phyloP scores from a whole-genome alignment of 2,113 vertebrate genomes.

The Gnathonemus echidnorhynchus region DNA sequence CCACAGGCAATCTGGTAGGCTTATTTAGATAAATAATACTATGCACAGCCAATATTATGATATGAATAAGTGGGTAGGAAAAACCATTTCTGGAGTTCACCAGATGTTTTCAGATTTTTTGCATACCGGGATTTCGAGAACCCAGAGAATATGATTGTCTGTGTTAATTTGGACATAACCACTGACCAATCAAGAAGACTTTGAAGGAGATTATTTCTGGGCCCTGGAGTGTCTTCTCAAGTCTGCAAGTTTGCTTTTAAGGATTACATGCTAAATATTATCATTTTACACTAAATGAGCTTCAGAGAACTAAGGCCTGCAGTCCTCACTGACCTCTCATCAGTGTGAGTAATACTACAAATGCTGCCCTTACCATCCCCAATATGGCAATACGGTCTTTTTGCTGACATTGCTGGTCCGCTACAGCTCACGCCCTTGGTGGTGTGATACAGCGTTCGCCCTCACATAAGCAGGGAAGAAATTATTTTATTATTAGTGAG shows the following conservation, averaged over 20 bases:
- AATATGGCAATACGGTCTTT: not conserved
- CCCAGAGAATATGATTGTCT: not conserved
- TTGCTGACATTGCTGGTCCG: not conserved
- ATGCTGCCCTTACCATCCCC: not conserved
- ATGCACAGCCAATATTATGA: not conserved
- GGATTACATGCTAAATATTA: not conserved
- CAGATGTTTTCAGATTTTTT: not conserved
- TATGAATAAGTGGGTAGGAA: not conserved
- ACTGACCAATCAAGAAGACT: not conserved
- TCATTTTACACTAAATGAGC: not conserved
- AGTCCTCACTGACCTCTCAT: not conserved
- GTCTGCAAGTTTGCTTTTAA: not conserved
- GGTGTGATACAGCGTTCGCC: not conserved
- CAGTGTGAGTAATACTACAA: not conserved
- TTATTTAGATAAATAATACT: not conserved
- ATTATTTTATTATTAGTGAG: not conserved
- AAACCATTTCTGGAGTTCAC: not conserved
- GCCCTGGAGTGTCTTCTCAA: not conserved
- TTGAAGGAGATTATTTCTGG: not conserved
- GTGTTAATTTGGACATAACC: not conserved
- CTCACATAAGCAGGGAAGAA: not conserved
- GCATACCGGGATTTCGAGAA: not conserved
- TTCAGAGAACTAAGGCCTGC: not conserved
- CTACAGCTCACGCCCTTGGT: not conserved
- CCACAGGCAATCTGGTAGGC: not conserved